phyloP scores from a whole-genome alignment of 2,797 vertebrate species.

The Sternotherus odoratus region DNA sequence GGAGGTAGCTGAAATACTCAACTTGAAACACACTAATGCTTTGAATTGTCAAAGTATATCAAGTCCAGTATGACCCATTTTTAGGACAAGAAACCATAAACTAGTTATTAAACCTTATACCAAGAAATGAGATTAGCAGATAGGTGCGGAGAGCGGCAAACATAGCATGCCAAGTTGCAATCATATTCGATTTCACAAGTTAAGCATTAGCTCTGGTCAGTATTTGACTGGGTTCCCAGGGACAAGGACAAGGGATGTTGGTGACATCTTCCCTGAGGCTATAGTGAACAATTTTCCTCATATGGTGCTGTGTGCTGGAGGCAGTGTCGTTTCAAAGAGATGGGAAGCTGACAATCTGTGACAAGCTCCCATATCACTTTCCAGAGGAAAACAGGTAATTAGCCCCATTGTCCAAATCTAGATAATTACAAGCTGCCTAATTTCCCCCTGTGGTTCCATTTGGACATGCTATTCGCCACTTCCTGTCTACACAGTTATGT shows the following conservation, averaged over 20 bases:
- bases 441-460: slow-evolving; percentile 47
- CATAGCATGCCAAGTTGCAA: not conserved
- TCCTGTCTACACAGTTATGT: not conserved
- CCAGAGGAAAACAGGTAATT: slow-evolving; percentile 29
- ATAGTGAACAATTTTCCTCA: not conserved
- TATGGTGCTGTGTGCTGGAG: rapidly evolving
- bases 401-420: slow-evolving; percentile 25
- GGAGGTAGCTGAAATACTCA: slow-evolving; percentile 14
- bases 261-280: not conserved
- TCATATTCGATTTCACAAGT: not conserved
- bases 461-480: not conserved
- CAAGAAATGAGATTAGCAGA: not conserved
- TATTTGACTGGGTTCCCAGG: not conserved
- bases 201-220: not conserved
- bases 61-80: not conserved
- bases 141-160: not conserved
- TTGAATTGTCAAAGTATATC: not conserved
- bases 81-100: not conserved
- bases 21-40: not conserved
- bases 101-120: not conserved
- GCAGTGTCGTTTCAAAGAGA: not conserved
- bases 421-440: slow-evolving; percentile 44
- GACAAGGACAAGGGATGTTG: not conserved
- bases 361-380: not conserved
- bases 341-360: not conserved